Percentiles rank a stretch among this genome's conserved stretches.
Conservation (phyloP, 2,113 vertebrate genomes). For the Mustela nigripes region DNA sequence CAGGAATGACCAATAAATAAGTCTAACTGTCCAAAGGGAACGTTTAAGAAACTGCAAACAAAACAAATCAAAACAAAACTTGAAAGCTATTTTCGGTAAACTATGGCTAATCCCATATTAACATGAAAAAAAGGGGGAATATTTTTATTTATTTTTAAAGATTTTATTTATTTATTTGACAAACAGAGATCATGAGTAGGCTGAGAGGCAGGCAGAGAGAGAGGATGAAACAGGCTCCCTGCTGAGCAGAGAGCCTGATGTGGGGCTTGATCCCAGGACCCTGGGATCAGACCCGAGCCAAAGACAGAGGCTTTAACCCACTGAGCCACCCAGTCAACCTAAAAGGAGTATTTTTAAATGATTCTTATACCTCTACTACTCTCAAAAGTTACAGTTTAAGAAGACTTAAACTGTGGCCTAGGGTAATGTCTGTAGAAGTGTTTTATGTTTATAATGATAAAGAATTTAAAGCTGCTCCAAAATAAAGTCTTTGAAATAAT, state of each 20-base stretch:
- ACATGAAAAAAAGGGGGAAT: not conserved
- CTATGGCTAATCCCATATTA: not conserved
- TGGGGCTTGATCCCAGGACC: no score
- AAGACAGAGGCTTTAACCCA: no score
- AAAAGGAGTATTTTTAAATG: not conserved
- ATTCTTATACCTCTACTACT: not conserved
- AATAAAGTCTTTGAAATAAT: conserved; percentile 26
- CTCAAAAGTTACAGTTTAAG: conserved; percentile 26
- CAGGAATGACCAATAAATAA: not conserved
- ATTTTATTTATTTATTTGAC: no score
- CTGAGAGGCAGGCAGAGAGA: no score
- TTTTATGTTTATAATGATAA: conserved; percentile 12
- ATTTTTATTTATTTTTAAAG: no score
- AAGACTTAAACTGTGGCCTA: not conserved
- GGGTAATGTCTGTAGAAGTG: not conserved
- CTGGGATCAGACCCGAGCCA: no score
- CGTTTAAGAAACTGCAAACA: not conserved
- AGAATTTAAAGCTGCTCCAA: conserved; percentile 36
- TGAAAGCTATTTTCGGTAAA: not conserved
- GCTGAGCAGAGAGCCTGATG: no score
- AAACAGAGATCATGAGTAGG: no score
- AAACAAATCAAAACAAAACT: not conserved
- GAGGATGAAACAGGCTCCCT: no score
- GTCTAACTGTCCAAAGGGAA: not conserved
- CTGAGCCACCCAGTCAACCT: no score